Evolutionary conservation across 30 jellyfish, hydroid and myxozoan genomes (phyloP).

Genomic region (Aurelia sp.): DNA sequence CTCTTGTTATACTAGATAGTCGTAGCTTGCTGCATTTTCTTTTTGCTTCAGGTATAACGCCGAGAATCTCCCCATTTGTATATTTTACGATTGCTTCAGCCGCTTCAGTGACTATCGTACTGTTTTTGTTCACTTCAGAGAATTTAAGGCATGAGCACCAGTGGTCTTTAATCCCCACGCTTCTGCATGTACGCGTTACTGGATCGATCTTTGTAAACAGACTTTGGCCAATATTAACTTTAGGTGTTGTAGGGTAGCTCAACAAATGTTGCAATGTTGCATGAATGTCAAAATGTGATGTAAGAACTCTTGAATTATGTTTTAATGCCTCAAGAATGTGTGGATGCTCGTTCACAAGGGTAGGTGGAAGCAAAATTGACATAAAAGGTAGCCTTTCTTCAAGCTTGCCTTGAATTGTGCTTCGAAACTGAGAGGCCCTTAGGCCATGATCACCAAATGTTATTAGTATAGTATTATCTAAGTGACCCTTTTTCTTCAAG

Average conservation of each 20-base stretch:
- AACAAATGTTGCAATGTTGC: slow-evolving; percentile 73
- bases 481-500: slow-evolving; percentile 18
- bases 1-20: slow-evolving; percentile 29
- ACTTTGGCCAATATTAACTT: slow-evolving; percentile 64
- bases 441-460: slow-evolving; percentile 91
- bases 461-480: slow-evolving; percentile 56
- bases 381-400: slow-evolving; percentile 91
- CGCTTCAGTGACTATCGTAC: slow-evolving; percentile 4
- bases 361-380: slow-evolving; percentile 74
- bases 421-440: slow-evolving; percentile 58
- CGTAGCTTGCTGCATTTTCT: slow-evolving; percentile 15
- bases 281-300: slow-evolving; percentile 85
- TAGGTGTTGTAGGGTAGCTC: slow-evolving; percentile 39
- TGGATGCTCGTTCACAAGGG: slow-evolving; percentile 38
- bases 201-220: slow-evolving; percentile 70
- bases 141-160: slow-evolving; percentile 89
- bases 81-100: slow-evolving; percentile 53
- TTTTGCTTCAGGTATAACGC: slow-evolving; percentile 22
- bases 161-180: slow-evolving; percentile 78
- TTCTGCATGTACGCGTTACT: slow-evolving; percentile 57
- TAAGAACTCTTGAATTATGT: slow-evolving; percentile 57
- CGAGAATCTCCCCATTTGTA: slow-evolving; percentile 46
- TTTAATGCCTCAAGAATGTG: slow-evolving; percentile 41
- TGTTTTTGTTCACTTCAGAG: slow-evolving; percentile 25
- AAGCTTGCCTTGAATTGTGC: slow-evolving; percentile 73